Percentiles rank a stretch among this genome's conserved stretches.
phyloP scores from a whole-genome alignment of 2,888 invertebrate genomes.

The Ophioninae sp. region DNA sequence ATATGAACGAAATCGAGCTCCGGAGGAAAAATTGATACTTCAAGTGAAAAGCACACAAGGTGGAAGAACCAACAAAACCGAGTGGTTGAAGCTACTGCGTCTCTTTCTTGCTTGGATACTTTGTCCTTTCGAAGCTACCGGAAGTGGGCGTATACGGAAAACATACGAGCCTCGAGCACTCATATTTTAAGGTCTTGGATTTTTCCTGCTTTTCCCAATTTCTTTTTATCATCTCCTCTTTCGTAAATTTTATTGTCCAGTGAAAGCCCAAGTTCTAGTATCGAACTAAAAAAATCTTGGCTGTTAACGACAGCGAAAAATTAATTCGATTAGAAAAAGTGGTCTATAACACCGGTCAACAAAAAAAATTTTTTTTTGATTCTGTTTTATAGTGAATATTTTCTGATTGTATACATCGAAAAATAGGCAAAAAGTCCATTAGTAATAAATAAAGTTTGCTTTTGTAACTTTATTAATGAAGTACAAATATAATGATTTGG shows the following conservation, averaged over 20 bases:
- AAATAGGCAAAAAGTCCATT: too few relatives aligned
- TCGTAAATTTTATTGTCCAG: slow-evolving; percentile 2
- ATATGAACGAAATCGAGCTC: slow-evolving; percentile 17
- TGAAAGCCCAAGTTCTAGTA: slow-evolving; percentile 19
- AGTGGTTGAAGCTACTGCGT: slow-evolving; percentile 49
- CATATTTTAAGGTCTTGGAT: slow-evolving; percentile 21
- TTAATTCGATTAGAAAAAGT: slow-evolving; percentile 22
- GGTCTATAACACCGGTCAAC: background rate
- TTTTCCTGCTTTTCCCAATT: slow-evolving; percentile 16
- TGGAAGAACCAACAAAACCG: slow-evolving; percentile 42
- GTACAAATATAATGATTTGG: too few relatives aligned
- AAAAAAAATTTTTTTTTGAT: too few relatives aligned
- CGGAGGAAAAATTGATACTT: slow-evolving; percentile 10
- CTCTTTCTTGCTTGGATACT: slow-evolving; percentile 57
- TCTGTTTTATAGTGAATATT: too few relatives aligned
- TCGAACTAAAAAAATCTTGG: slow-evolving; percentile 36
- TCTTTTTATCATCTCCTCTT: slow-evolving; percentile 1
- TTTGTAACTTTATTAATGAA: too few relatives aligned
- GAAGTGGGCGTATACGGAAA: slow-evolving; percentile 65
- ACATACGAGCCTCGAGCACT: slow-evolving; percentile 40
- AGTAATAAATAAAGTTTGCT: too few relatives aligned
- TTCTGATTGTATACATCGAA: too few relatives aligned
- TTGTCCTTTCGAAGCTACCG: slow-evolving; percentile 64
- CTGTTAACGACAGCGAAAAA: slow-evolving; percentile 63
- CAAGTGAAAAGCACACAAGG: slow-evolving; percentile 27